phyloP scores from a whole-genome alignment of 1,140 invertebrate genomes.

The Saxidomus purpurata region DNA sequence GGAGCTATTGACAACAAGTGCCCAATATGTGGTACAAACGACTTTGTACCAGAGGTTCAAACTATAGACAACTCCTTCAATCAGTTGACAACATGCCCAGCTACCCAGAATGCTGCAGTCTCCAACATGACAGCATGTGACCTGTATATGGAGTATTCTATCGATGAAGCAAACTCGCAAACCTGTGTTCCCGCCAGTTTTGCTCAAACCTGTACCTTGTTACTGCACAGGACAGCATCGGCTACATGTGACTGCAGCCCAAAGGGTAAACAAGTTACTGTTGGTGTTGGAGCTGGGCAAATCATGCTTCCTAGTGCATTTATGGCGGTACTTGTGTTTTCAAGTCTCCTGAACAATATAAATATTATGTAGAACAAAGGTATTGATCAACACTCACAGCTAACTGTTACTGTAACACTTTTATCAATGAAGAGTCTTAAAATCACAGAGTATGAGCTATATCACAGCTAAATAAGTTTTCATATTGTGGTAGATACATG shows the following conservation, averaged over 20 bases:
- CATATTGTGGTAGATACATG: too few species aligned
- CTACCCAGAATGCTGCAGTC: background rate
- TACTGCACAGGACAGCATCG: background rate
- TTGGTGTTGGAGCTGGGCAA: conserved; percentile 21
- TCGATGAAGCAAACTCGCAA: background rate
- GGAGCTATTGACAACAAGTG: conserved; percentile 43
- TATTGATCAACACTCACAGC: too few species aligned
- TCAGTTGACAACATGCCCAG: background rate
- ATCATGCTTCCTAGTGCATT: background rate
- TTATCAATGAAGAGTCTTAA: too few species aligned
- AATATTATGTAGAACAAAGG: background rate
- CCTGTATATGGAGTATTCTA: conserved; percentile 40
- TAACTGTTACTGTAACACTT: too few species aligned
- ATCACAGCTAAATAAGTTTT: too few species aligned
- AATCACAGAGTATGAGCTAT: too few species aligned
- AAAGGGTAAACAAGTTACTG: background rate
- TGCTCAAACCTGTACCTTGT: background rate
- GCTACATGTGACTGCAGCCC: conserved; percentile 25
- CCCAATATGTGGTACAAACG: conserved; percentile 35
- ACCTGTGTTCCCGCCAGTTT: conserved; percentile 43
- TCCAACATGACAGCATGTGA: conserved; percentile 48
- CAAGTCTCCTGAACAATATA: background rate
- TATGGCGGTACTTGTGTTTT: background rate
- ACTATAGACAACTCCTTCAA: background rate
- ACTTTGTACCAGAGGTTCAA: background rate